Base-by-base conservation (phyloP, 2,888 invertebrate genomes). In the Entomobrya multifasciata region DNA sequence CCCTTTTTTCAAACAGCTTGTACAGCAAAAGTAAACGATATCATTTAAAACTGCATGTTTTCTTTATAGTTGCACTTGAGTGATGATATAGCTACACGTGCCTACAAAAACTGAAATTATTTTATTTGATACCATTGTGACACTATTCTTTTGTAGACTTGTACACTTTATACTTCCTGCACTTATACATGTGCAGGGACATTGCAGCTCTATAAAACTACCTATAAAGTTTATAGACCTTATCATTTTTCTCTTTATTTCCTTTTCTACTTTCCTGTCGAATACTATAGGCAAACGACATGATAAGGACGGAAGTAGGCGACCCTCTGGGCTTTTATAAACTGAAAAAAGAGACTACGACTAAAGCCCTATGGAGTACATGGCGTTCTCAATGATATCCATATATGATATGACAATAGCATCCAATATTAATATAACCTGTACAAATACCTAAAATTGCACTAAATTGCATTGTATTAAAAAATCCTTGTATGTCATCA, bases 321-420 rank as follows among this genome's bases (percentile, higher is more conserved):
- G 70, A 70, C 70, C 70, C 70, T 70, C 47, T n/a, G 44, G 41
- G 8, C 65, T 0, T 41, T 47, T 25, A 70, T 47, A 22, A 70
- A 10, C 22, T 36, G 47, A 47, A 55, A 44, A 15, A 47, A 47
- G 47, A 15, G 47, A 47, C 8, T 17, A 20, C 10, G 4, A 20
- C 17, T 15, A 47, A 70, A 47, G 25, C 70, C 44, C 17, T 55
- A n/a, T n/a, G n/a, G n/a, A n/a, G n/a, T n/a, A n/a, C 25, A 70
- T 70, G 44, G 70, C 47, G 47, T 47, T 47, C 47, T 70, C 70
- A 22, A 22, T 25, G 70, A 25, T n/a, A n/a, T n/a, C n/a, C n/a
- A n/a, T n/a, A n/a, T n/a, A n/a, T n/a, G n/a, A n/a, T 47, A 70
- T 15, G 20, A 67, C 67, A 67, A 65, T 65, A 65, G 47, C 36